Conservation (phyloP, 2,797 vertebrate genomes). For the Aulostomus chinensis region DNA sequence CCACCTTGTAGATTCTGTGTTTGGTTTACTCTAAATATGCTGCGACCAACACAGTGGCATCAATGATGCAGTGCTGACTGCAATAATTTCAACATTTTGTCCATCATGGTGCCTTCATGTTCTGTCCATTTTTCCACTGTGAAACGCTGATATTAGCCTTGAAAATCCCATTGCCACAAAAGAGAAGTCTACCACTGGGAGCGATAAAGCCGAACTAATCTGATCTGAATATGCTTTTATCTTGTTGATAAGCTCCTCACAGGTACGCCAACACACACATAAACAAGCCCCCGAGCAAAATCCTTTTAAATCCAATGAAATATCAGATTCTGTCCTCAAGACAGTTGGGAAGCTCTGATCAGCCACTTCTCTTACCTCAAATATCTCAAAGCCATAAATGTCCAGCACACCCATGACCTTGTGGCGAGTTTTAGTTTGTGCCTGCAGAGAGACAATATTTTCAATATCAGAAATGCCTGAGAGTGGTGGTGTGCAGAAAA, state of each 20-base stretch:
- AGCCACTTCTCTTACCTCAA: slow-evolving; percentile 86
- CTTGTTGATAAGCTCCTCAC: slow-evolving; percentile 37
- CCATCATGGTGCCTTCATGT: not conserved
- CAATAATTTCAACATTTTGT: not conserved
- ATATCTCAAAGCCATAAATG: slow-evolving; percentile 99
- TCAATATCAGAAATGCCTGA: slow-evolving; percentile 3
- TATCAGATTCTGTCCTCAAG: slow-evolving; percentile 17
- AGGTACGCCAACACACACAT: slow-evolving; percentile 23
- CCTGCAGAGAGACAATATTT: slow-evolving; percentile 75
- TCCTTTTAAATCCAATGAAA: slow-evolving; percentile 29
- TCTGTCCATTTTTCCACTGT: not conserved
- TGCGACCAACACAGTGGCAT: not conserved
- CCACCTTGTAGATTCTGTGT: not conserved
- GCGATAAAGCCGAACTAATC: slow-evolving; percentile 51
- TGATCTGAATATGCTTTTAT: slow-evolving; percentile 43
- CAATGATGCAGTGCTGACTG: not conserved
- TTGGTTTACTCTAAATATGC: not conserved
- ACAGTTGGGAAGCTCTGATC: slow-evolving; percentile 5
- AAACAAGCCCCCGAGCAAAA: slow-evolving; percentile 31
- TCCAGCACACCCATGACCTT: slow-evolving; percentile 99
- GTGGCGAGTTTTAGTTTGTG: slow-evolving; percentile 92
- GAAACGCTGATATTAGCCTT: slow-evolving; percentile 13
- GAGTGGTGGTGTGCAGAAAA: not conserved
- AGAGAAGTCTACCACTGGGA: slow-evolving; percentile 9
- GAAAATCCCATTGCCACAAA: slow-evolving; percentile 9